phyloP scores from a whole-genome alignment of 2,888 invertebrate species.

The Phymatocera aterrima region DNA sequence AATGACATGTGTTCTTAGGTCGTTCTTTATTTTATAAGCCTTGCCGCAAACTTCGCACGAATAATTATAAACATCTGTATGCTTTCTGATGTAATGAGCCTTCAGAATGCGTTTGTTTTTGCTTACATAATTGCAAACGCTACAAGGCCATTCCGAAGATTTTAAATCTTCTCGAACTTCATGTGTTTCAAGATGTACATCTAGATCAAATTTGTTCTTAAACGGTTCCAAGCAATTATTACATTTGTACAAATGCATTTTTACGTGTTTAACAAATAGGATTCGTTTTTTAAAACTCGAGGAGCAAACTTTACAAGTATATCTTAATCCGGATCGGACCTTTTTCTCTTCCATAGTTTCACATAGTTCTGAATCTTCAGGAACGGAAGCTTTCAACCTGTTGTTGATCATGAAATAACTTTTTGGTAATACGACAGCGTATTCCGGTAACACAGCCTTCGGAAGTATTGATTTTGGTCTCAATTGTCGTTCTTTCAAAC shows the following conservation, averaged over 20 bases:
- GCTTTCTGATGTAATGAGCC: slow-evolving; percentile 57
- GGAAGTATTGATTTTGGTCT: slow-evolving; percentile 38
- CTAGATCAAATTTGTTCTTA: slow-evolving; percentile 61
- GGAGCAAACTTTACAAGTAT: slow-evolving; percentile 2
- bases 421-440: slow-evolving; percentile 26
- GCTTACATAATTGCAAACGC: slow-evolving; percentile 29
- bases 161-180: background rate
- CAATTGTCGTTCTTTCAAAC: background rate
- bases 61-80: slow-evolving; percentile 60
- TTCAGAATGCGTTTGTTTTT: slow-evolving; percentile 50
- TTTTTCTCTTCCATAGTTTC: background rate
- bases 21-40: slow-evolving; percentile 62
- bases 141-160: slow-evolving; percentile 16
- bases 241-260: slow-evolving; percentile 20
- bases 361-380: background rate
- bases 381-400: background rate
- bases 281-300: slow-evolving; percentile 6
- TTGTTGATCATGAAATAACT: slow-evolving; percentile 8
- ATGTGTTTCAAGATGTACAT: slow-evolving; percentile 75
- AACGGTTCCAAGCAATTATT: slow-evolving; percentile 15
- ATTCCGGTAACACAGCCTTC: slow-evolving; percentile 1
- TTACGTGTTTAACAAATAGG: background rate
- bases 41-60: slow-evolving; percentile 63
- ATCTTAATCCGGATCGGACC: background rate
- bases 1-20: slow-evolving; percentile 58